phyloP scores from a whole-genome alignment of 2,797 vertebrate genomes.

The Aldrovandia affinis region DNA sequence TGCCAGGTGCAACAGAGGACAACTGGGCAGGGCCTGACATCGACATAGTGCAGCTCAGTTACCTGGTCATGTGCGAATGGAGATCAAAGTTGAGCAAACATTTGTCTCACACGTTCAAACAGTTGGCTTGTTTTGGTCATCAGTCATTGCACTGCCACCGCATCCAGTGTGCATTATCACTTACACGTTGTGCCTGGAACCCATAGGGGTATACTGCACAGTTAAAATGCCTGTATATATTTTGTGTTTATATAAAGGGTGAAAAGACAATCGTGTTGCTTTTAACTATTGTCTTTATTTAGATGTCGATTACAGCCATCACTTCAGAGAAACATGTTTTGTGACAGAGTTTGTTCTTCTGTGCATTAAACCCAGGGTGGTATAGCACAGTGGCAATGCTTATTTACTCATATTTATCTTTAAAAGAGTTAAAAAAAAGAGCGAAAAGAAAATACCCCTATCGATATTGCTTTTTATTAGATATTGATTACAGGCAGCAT shows the following conservation, averaged over 20 bases:
- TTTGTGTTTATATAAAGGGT: background rate
- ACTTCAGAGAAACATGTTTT: background rate
- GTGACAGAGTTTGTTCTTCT: background rate
- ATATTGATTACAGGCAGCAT: conserved; percentile 10
- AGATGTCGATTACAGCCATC: background rate
- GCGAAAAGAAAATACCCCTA: background rate
- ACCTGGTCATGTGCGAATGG: background rate
- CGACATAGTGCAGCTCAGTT: background rate
- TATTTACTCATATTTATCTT: background rate
- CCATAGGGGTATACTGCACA: background rate
- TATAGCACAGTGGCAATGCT: background rate
- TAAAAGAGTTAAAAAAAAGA: background rate
- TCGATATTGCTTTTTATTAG: background rate
- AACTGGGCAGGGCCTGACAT: background rate
- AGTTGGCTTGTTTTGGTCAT: background rate
- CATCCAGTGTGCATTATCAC: background rate
- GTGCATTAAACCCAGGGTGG: background rate
- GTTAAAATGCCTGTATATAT: background rate
- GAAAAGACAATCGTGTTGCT: background rate
- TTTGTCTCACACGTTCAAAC: background rate
- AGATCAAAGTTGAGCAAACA: background rate
- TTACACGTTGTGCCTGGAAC: background rate
- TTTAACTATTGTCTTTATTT: background rate
- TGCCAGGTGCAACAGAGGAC: background rate
- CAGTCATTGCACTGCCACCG: background rate